Base-by-base conservation (phyloP, 2,888 invertebrate genomes). In the Limenitis arthemis region DNA sequence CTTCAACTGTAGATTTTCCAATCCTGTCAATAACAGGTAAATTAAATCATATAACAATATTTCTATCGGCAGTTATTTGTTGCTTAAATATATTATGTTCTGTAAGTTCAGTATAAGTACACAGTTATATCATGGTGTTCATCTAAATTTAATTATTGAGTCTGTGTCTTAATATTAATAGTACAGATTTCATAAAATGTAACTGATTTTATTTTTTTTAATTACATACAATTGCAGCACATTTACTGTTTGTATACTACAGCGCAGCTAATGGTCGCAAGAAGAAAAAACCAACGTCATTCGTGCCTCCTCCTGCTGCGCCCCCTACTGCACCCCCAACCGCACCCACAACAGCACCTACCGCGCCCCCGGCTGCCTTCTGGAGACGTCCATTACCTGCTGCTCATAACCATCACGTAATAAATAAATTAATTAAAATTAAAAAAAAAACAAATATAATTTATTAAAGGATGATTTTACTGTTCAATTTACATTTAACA, bases 201-300 rank as follows among this genome's bases (percentile, higher is more conserved):
- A 20, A n/a, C n/a, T n/a, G n/a, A n/a, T n/a, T n/a, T n/a, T n/a
- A n/a, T n/a, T n/a, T n/a, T n/a, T n/a, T n/a, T n/a, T n/a, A n/a
- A n/a, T n/a, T n/a, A n/a, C 20, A 20, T 20, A 20, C 20, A 3
- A 20, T 3, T 20, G 20, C 4, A 5, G 8, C 46, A n/a, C n/a
- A n/a, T 29, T 12, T 8, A 8, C 11, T 9, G 8, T 36, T 6
- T 34, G 29, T 47, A 31, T 48, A 33, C 11, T 8, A 1, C 54
- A 80, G 80, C 36, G 76, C 73, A 1, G 77, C 77, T 0, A 89
- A 89, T 20, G 92, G 91, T 56, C 88, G 95, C 29, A 95, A 95
- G 73, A 95, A 95, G 79, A 96, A 96, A 74, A 95, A 95, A 75
- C 95, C 95, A n/a, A 94, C 95, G 0, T 91, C 92, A 0, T 95